These are phyloP conservation scores for Prenolepis imparis DNA, from an alignment of 2,888 invertebrate genomes.

Conservation along the genomic window DNA sequence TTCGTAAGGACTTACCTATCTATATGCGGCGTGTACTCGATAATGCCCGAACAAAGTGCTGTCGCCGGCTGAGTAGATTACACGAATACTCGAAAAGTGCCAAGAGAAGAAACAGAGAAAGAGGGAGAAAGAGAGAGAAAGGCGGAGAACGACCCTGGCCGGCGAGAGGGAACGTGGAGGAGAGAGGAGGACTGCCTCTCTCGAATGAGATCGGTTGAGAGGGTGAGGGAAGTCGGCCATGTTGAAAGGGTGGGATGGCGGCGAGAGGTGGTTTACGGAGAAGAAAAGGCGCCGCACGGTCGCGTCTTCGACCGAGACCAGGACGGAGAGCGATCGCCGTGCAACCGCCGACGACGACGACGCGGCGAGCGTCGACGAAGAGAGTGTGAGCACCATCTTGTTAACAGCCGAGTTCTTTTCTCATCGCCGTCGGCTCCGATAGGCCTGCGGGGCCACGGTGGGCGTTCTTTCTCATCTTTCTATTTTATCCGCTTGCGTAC, in stretches of 20 bases:
- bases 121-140: neutral
- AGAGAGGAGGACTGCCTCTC: constrained; percentile 48
- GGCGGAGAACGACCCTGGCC: constrained; percentile 19
- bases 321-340: constrained; percentile 61
- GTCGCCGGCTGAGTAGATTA: constrained; percentile 75
- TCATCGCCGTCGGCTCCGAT: constrained; percentile 82
- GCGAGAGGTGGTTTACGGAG: constrained; percentile 41
- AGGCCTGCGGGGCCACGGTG: constrained; percentile 82
- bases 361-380: constrained; percentile 66
- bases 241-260: constrained; percentile 80
- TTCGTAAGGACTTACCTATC: constrained; percentile 78
- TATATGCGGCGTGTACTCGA: constrained; percentile 82
- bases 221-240: constrained; percentile 81
- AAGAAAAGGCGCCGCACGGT: constrained; percentile 69
- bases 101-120: neutral
- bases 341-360: constrained; percentile 58
- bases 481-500: constrained; percentile 81
- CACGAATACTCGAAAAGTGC: constrained; percentile 79
- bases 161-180: constrained; percentile 52
- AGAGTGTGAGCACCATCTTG: constrained; percentile 83
- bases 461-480: constrained; percentile 84
- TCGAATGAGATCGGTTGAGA: constrained; percentile 65
- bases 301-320: constrained; percentile 69
- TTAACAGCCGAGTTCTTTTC: constrained; percentile 84
- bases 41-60: constrained; percentile 83